Evolutionary conservation across 2,113 vertebrate genomes (phyloP).

Genomic region (Saguinus imperator): DNA sequence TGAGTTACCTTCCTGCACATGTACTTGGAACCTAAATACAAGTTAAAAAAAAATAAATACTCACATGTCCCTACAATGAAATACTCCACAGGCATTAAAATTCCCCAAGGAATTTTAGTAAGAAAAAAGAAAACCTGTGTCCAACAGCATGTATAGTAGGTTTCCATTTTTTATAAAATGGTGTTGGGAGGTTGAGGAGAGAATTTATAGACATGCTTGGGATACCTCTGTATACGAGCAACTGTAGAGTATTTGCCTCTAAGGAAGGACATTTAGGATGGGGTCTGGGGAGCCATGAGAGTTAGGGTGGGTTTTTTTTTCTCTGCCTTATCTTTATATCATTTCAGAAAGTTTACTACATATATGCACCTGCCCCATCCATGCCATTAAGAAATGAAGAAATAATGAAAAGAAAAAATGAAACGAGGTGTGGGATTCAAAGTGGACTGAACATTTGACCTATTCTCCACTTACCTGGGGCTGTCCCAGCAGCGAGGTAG

Average conservation of each 20-base stretch:
- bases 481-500: fast-evolving
- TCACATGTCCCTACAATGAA: neutral
- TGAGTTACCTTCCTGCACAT: too few relatives aligned
- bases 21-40: too few relatives aligned
- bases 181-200: neutral
- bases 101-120: neutral
- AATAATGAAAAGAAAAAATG: neutral
- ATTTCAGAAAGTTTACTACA: neutral
- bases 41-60: neutral
- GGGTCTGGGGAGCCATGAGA: fast-evolving
- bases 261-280: neutral
- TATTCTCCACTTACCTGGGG: neutral
- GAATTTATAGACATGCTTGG: neutral
- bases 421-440: neutral
- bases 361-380: neutral
- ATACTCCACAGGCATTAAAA: neutral
- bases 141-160: neutral
- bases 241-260: too few relatives aligned
- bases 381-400: neutral
- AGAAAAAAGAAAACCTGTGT: neutral
- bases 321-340: neutral
- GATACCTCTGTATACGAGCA: neutral
- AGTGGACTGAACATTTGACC: neutral
- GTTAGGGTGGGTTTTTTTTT: neutral
- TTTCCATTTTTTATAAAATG: neutral